These are phyloP conservation scores for Microcaecilia unicolor DNA, from an alignment of 2,797 vertebrate genomes.

Conservation along the genomic window DNA sequence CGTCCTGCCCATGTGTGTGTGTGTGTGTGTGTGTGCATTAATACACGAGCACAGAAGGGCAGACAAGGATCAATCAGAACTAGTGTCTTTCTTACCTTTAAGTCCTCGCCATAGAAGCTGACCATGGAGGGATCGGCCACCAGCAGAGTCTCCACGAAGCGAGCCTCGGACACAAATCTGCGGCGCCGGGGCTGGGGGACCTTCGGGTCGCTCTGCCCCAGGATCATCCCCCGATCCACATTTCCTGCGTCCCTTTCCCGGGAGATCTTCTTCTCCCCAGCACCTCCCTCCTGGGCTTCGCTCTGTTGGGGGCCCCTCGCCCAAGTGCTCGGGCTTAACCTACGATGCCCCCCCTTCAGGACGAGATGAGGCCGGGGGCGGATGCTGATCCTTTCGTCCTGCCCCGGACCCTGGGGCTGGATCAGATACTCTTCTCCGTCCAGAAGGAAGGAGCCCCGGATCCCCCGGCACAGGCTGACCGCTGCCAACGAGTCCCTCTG, in stretches of 20 bases:
- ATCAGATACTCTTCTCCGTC: slow-evolving; percentile 73
- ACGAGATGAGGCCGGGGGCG: slow-evolving; percentile 60
- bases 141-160: slow-evolving; percentile 85
- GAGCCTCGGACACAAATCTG: slow-evolving; percentile 81
- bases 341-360: slow-evolving; percentile 29
- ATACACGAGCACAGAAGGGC: too few species aligned
- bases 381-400: slow-evolving; percentile 14
- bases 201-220: neutral
- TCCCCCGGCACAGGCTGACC: slow-evolving; percentile 76
- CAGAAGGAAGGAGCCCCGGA: slow-evolving; percentile 74
- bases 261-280: neutral
- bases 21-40: too few species aligned
- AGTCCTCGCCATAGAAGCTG: slow-evolving; percentile 79
- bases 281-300: slow-evolving; percentile 5
- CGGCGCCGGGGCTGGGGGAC: slow-evolving; percentile 33
- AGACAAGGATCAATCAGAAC: too few species aligned
- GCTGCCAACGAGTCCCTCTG: slow-evolving; percentile 67
- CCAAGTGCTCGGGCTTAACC: neutral
- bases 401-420: slow-evolving; percentile 51
- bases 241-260: too few species aligned
- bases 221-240: too few species aligned
- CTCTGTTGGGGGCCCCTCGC: slow-evolving; percentile 6
- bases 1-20: too few species aligned
- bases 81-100: slow-evolving; percentile 64
- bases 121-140: slow-evolving; percentile 85